These are phyloP conservation scores for Epinotia bilunana DNA, from an alignment of 2,888 invertebrate genomes.

Conservation along the genomic window DNA sequence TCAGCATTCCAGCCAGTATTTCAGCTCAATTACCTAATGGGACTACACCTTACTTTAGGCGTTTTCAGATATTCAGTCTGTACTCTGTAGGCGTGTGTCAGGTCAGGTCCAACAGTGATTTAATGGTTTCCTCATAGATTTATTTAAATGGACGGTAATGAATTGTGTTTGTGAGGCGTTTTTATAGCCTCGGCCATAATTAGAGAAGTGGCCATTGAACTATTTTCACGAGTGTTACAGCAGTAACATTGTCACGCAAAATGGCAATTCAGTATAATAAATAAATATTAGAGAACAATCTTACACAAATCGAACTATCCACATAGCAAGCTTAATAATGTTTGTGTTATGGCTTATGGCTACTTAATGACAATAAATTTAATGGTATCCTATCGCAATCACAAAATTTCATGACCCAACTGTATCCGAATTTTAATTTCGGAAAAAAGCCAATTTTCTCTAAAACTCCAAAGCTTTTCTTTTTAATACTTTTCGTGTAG, in stretches of 20 bases:
- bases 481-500: no score
- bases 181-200: background rate
- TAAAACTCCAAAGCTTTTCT: no score
- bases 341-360: no score
- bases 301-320: no score
- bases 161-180: constrained; percentile 1
- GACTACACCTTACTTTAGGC: constrained; percentile 1
- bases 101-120: background rate
- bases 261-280: background rate
- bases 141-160: constrained; percentile 2
- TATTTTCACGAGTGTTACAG: background rate
- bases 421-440: no score
- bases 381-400: no score
- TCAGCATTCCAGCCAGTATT: background rate
- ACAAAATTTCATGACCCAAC: no score
- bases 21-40: constrained; percentile 1
- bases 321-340: no score
- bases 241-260: background rate
- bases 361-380: no score
- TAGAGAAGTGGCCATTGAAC: background rate
- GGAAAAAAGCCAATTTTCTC: no score
- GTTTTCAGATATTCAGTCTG: background rate
- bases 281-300: no score
- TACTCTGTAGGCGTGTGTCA: background rate
- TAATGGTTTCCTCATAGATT: background rate